Percentiles rank a stretch among this genome's conserved stretches.
Evolutionary conservation across 2,888 invertebrate genomes (phyloP).

Genomic region (Hemistola chrysoprasaria): DNA sequence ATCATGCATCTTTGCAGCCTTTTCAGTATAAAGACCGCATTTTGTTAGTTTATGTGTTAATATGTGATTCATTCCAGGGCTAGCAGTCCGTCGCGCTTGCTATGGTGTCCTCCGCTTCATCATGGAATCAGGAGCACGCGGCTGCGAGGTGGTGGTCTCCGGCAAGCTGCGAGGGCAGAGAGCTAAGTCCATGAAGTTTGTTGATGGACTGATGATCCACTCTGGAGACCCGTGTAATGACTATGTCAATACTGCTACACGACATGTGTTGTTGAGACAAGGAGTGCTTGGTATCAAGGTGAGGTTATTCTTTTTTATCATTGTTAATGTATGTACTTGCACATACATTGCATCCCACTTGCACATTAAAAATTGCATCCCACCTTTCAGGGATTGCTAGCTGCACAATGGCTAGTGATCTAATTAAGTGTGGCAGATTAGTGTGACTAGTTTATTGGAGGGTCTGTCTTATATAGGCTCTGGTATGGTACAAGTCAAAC

Average conservation of each 20-base stretch:
- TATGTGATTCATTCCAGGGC: constrained; percentile 55
- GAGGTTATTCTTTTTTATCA: constrained; percentile 22
- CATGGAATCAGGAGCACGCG: constrained; percentile 98
- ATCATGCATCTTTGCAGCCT: too few relatives aligned
- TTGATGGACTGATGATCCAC: constrained; percentile 99
- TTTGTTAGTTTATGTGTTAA: too few relatives aligned
- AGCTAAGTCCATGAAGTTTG: constrained; percentile 99
- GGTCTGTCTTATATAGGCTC: constrained; percentile 63
- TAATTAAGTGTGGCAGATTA: constrained; percentile 73
- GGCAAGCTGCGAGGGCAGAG: constrained; percentile 99
- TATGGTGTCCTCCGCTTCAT: constrained; percentile 99
- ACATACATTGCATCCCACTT: background rate
- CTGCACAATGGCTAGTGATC: constrained; percentile 52
- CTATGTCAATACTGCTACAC: constrained; percentile 98
- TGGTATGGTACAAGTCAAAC: constrained; percentile 71
- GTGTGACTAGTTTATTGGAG: constrained; percentile 70
- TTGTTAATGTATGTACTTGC: background rate
- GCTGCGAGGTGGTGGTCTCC: constrained; percentile 99
- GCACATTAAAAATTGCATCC: constrained; percentile 21
- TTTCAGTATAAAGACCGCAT: too few relatives aligned
- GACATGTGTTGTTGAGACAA: constrained; percentile 98
- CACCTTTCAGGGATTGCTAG: constrained; percentile 74
- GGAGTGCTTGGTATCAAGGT: constrained; percentile 91
- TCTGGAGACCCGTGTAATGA: constrained; percentile 99
- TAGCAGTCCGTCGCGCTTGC: constrained; percentile 94